Base-by-base conservation (phyloP, 2,113 vertebrate genomes). In the Rhinichthys klamathensis region DNA sequence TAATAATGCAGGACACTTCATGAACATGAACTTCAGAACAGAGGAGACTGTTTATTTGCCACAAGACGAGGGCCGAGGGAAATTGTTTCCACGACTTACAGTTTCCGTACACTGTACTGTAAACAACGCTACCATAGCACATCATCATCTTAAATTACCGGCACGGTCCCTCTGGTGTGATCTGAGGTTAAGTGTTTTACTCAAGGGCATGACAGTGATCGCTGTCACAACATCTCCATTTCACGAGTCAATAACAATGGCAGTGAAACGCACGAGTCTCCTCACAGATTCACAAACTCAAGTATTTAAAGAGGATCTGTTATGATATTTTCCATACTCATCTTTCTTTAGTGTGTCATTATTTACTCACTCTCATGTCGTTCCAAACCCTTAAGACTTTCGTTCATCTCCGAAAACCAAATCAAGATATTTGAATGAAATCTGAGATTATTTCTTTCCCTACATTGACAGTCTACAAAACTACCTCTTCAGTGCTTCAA, bases 81-180 rank as follows among this genome's bases (percentile, higher is more conserved):
- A 79, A 61, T 79, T 60, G 12, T 79, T 79, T 79, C 76, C 76
- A 79, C 35, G 6, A 16, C 54, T 60, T 60, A 79, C 54, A 79
- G 32, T 79, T 79, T 79, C 76, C 56, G 6, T 38, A 61, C 56
- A 25, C 32, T 79, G 56, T 61, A 25, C 54, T 12, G 23, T 79
- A 60, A 79, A 79, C 56, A 79, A 23, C 7, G 35, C 61, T 25
- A 79, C 51, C 56, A 79, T 79, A 79, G 76, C 35, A 25, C 56
- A 61, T 60, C 21, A 41, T 8, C 13, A 25, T 60, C 56, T 79
- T 79, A 25, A 41, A 3, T 79, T 79, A 79, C 56, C 1, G 3
- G 21, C 23, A 16, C 10, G 12, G 69, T 72, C 69, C 35, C 35
- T 2, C 35, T n/a, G 35, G 35, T 72, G 69, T 72, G 41, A 72